Conservation (phyloP, 92 coral and sea anemone species). For the Palythoa grandiflora region DNA sequence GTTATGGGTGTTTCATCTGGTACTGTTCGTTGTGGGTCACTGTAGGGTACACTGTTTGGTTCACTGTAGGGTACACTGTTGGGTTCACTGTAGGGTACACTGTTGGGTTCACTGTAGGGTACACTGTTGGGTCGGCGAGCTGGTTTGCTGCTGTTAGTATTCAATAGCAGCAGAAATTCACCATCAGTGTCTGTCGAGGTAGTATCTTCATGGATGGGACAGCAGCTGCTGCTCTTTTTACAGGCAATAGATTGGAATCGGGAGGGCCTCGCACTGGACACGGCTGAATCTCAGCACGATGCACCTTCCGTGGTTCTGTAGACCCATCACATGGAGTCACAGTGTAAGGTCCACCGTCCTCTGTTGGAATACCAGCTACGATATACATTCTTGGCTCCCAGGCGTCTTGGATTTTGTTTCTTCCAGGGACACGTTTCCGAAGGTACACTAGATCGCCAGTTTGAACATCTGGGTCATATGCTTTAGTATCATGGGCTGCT, state of each 20-base stretch:
- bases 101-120: not conserved
- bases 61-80: not conserved
- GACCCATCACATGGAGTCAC: slow-evolving; percentile 29
- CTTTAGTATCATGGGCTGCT: not conserved
- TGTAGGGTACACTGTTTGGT: not conserved
- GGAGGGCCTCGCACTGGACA: slow-evolving; percentile 1
- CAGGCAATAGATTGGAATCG: not conserved
- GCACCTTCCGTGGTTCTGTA: not conserved
- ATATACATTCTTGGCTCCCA: slow-evolving; percentile 16
- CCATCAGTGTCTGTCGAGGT: slow-evolving; percentile 37
- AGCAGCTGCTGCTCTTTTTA: not conserved
- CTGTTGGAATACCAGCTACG: not conserved
- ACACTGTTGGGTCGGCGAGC: not conserved
- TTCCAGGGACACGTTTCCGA: not conserved
- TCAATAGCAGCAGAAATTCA: slow-evolving; percentile 34
- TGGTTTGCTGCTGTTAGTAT: not conserved
- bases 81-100: not conserved
- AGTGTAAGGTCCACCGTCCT: not conserved
- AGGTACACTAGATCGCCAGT: not conserved
- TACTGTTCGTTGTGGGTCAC: slow-evolving; percentile 9
- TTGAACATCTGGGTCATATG: not conserved
- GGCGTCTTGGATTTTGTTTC: slow-evolving; percentile 31
- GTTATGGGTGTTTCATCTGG: not conserved
- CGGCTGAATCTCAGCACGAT: not conserved
- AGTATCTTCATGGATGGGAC: slow-evolving; percentile 21